Evolutionary conservation across 2,888 invertebrate genomes (phyloP).

Genomic region (Lasioglossum vierecki): DNA sequence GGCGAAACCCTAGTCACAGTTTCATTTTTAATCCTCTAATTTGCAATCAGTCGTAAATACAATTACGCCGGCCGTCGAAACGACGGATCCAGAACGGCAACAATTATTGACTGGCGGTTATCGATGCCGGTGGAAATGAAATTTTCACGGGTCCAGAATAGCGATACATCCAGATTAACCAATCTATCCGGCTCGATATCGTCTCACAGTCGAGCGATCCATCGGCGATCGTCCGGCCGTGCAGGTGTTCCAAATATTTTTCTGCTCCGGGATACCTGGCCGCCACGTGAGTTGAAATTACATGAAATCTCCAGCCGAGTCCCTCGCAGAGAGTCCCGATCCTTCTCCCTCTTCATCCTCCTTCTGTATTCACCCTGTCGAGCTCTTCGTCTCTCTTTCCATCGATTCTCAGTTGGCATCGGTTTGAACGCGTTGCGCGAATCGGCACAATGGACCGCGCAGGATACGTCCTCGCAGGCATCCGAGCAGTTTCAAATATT

Average conservation of each 20-base stretch:
- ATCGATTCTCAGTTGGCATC: conserved; percentile 15
- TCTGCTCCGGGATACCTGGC: conserved; percentile 54
- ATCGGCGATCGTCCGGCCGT: conserved; percentile 33
- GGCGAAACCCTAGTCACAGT: conserved; percentile 23
- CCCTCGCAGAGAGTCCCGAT: conserved; percentile 7
- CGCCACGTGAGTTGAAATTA: conserved; percentile 60
- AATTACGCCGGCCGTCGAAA: conserved; percentile 33
- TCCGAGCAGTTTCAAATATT: conserved; percentile 78
- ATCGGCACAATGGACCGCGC: conserved; percentile 52
- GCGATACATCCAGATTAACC: conserved; percentile 41
- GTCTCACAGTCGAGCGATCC: conserved; percentile 5
- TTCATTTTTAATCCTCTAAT: conserved; percentile 53
- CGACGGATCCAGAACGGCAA: conserved; percentile 8
- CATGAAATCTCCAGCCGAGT: conserved; percentile 62
- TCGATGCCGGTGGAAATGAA: conserved; percentile 41
- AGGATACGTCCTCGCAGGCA: conserved; percentile 42
- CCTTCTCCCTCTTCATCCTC: neutral
- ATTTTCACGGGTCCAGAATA: conserved; percentile 21
- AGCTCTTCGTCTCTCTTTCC: neutral
- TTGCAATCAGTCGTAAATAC: conserved; percentile 51
- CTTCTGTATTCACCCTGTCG: neutral
- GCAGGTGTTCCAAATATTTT: conserved; percentile 72
- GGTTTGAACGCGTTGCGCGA: conserved; percentile 49
- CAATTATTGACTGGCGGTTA: conserved; percentile 45
- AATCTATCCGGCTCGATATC: conserved; percentile 2